Evolutionary conservation across 2,113 vertebrate species (phyloP), one percentile per base, ranked within the genome.

Genomic region (Mionectes macconnelli): DNA sequence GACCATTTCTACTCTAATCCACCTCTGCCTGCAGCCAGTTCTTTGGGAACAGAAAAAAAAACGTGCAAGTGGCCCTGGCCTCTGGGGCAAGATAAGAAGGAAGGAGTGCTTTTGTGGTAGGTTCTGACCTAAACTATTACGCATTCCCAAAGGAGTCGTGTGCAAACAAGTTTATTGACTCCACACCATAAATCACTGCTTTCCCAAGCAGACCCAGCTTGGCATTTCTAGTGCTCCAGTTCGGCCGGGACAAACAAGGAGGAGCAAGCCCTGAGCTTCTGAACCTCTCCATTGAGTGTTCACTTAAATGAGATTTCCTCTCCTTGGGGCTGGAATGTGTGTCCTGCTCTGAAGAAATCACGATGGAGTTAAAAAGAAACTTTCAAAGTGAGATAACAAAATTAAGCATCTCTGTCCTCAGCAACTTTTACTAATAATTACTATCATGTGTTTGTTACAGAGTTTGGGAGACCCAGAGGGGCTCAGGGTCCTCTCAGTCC

Each of bases 171-270:
- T 88, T 93, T 69, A 93, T 66, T 81, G 62, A 67, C 68, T 89
- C 90, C 88, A 52, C n/a, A 78, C 68, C 64, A 92, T 92, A 97
- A 97, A 97, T 96, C 95, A 95, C 70, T 57, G 59, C 59, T 96
- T 86, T 55, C 68, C 93, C 73, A 53, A 74, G 86, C 21, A 69
- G 90, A 95, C 47, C 68, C 40, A 53, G 60, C 93, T 70, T 72
- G 63, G 87, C 77, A 21, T 77, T 92, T 83, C 84, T 50, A 62
- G 84, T 90, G 97, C 94, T 90, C 90, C 90, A 90, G 90, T 47
- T 87, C n/a, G 84, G n/a, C 50, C 35, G 78, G 70, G 83, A 81
- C 62, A 89, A 96, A 96, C 92, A 93, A 39, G 8, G 25, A 76
- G 81, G 90, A 77, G 55, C 39, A 83, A 80, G 11, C 40, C 33